Percentiles rank a stretch among this genome's conserved stretches.
phyloP scores from a whole-genome alignment of 92 coral and sea anemone species.

The Parazoanthus atlanticus region DNA sequence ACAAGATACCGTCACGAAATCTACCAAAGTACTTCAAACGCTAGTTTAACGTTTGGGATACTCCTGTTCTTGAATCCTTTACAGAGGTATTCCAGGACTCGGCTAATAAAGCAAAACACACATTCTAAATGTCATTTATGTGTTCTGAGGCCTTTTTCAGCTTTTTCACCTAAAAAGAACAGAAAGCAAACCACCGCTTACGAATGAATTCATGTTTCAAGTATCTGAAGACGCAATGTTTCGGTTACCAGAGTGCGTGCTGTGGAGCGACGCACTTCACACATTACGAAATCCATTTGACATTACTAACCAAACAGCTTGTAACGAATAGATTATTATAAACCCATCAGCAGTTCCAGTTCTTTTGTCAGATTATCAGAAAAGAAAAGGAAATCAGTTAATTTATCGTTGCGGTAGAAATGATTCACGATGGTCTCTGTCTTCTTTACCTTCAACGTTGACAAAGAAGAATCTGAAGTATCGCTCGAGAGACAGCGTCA shows the following conservation, averaged over 20 bases:
- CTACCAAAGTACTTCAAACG: not conserved
- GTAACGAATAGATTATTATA: not conserved
- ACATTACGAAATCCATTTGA: not conserved
- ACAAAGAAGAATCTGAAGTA: not conserved
- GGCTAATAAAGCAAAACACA: too few relatives aligned
- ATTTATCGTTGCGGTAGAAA: not conserved
- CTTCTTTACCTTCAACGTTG: not conserved
- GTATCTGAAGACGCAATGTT: too few relatives aligned
- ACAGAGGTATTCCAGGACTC: not conserved
- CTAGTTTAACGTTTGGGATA: not conserved
- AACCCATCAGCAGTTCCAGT: not conserved
- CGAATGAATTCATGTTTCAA: not conserved
- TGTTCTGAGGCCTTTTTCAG: too few relatives aligned
- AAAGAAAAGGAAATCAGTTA: not conserved
- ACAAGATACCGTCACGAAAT: not conserved
- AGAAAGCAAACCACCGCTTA: not conserved
- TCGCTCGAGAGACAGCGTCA: not conserved
- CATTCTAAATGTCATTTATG: too few relatives aligned
- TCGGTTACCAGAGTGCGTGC: not conserved
- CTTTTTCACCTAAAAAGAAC: too few relatives aligned
- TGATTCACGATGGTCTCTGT: conserved; percentile 1
- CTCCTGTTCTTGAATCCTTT: not conserved
- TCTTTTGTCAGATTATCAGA: not conserved
- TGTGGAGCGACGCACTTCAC: not conserved
- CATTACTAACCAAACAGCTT: not conserved